A percentile compares a stretch with the other conserved stretches of the same genome.
phyloP scores from a whole-genome alignment of 2,888 invertebrate species.

The Alsophila aescularia region DNA sequence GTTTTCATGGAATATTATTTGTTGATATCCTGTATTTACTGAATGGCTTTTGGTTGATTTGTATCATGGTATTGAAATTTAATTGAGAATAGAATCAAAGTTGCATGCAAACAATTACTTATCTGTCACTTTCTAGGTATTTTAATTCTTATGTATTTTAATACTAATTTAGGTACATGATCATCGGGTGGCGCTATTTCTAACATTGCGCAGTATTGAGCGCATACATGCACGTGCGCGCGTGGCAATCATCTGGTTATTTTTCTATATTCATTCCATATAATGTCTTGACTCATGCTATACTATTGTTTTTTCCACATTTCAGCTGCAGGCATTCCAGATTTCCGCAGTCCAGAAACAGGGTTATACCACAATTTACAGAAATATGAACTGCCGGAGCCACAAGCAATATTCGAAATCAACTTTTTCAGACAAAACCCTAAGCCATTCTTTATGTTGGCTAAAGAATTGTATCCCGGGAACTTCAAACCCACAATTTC shows the following conservation, averaged over 20 bases:
- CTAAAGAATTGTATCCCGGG: slow-evolving; percentile 95
- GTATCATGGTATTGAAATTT: neutral
- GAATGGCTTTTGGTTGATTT: neutral
- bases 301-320: slow-evolving; percentile 23
- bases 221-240: too few species aligned
- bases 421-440: slow-evolving; percentile 95
- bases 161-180: too few species aligned
- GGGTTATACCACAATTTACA: slow-evolving; percentile 96
- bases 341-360: slow-evolving; percentile 96
- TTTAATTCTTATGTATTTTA: too few species aligned
- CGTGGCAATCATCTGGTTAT: too few species aligned
- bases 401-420: slow-evolving; percentile 96
- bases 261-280: neutral
- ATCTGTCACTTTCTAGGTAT: too few species aligned
- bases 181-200: too few species aligned
- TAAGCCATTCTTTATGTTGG: slow-evolving; percentile 95
- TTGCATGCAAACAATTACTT: too few species aligned
- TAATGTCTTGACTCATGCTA: neutral
- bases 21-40: slow-evolving; percentile 1
- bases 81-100: neutral
- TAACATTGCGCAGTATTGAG: too few species aligned
- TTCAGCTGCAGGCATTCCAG: slow-evolving; percentile 97
- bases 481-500: slow-evolving; percentile 94
- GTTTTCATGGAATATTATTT: slow-evolving; percentile 25
- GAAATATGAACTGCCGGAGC: slow-evolving; percentile 95